A percentile compares a stretch with the other conserved stretches of the same genome.
phyloP scores from a whole-genome alignment of 2,888 invertebrate genomes.

The Xestia sexstrigata region DNA sequence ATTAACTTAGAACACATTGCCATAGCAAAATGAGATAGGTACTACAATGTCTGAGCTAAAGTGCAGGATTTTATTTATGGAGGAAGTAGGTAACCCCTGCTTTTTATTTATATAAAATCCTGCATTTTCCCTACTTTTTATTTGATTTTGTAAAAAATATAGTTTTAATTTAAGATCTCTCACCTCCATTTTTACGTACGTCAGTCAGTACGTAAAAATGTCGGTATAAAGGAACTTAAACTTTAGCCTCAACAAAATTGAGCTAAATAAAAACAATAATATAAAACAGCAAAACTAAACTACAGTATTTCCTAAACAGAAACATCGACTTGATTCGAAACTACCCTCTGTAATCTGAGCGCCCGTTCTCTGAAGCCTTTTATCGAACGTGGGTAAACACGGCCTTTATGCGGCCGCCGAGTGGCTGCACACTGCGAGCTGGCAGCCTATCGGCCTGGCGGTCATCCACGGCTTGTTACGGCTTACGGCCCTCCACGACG shows the following conservation, averaged over 20 bases:
- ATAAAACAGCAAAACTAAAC: too few species aligned
- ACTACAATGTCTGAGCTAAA: not conserved
- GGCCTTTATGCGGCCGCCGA: constrained; percentile 37
- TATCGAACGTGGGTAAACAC: constrained; percentile 56
- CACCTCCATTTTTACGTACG: not conserved
- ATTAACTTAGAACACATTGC: too few species aligned
- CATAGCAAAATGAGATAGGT: constrained; percentile 13
- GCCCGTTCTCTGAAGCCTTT: constrained; percentile 47
- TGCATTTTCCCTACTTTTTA: not conserved
- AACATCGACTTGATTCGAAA: constrained; percentile 22
- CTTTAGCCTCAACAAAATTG: not conserved
- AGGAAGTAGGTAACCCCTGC: not conserved
- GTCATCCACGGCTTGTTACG: constrained; percentile 12
- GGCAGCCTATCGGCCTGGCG: not conserved
- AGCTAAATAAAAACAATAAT: not conserved
- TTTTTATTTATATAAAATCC: not conserved
- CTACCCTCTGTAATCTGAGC: constrained; percentile 33
- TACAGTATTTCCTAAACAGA: constrained; percentile 7
- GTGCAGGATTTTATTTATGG: not conserved
- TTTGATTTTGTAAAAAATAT: not conserved
- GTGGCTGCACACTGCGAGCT: constrained; percentile 3
- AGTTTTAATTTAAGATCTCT: not conserved
- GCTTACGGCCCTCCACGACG: constrained; percentile 18
- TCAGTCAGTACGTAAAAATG: too few species aligned
- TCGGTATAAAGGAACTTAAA: too few species aligned